Percentiles rank a stretch among this genome's conserved stretches.
Evolutionary conservation across 2,888 invertebrate genomes (phyloP).

Genomic region (Caenorhabditis sp.): DNA sequence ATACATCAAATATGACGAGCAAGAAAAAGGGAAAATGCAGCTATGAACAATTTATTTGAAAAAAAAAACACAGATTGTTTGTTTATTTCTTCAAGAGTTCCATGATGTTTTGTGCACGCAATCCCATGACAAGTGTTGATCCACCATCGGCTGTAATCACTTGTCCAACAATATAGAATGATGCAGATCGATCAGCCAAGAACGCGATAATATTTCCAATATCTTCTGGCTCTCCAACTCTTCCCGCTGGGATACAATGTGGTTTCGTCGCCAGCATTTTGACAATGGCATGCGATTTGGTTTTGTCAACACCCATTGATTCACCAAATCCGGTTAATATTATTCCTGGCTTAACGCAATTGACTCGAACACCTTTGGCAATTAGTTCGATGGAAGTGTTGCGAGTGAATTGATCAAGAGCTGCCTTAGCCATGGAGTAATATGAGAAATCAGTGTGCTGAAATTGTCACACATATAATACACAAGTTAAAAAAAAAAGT

Average conservation of each 20-base stretch:
- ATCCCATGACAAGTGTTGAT: constrained; percentile 9
- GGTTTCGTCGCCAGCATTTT: constrained; percentile 2
- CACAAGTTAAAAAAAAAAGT: too few species aligned
- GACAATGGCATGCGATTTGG: constrained; percentile 15
- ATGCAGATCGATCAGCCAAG: too few species aligned
- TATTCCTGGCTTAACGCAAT: too few species aligned
- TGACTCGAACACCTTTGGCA: constrained; percentile 21
- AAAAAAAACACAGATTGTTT: too few species aligned
- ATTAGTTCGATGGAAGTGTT: constrained; percentile 17
- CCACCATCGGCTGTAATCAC: constrained; percentile 23
- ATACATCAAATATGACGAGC: too few species aligned
- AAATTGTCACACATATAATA: not conserved
- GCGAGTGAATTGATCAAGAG: constrained; percentile 31
- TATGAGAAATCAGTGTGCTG: constrained; percentile 4
- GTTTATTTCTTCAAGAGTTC: too few species aligned
- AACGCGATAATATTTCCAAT: constrained; percentile 14
- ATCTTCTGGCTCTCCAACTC: constrained; percentile 13
- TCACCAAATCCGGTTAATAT: constrained; percentile 29
- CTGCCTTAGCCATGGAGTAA: constrained; percentile 20
- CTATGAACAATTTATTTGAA: too few species aligned
- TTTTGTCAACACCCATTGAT: constrained; percentile 21
- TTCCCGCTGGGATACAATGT: constrained; percentile 16
- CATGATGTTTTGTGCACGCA: too few species aligned
- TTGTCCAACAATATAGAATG: constrained; percentile 28
- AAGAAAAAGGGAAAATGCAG: too few species aligned